phyloP scores from a whole-genome alignment of 2,888 invertebrate genomes.

The Cremastinae sp. region DNA sequence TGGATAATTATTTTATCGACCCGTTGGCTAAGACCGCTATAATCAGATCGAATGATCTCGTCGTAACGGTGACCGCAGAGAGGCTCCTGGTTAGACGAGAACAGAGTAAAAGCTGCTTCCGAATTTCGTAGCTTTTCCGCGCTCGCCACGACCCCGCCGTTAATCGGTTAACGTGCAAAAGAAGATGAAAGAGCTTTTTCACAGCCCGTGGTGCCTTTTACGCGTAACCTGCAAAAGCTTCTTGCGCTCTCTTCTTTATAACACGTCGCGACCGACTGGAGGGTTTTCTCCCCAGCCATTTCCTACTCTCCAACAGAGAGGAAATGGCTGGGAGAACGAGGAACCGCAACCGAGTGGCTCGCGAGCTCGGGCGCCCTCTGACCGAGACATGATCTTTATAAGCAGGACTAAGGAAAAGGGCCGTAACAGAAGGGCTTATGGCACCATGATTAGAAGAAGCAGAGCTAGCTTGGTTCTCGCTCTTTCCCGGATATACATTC shows the following conservation, averaged over 20 bases:
- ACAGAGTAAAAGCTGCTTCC: constrained; percentile 1
- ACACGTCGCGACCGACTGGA: background rate
- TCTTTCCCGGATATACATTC: constrained; percentile 38
- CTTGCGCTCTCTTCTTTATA: background rate
- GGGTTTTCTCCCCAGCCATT: background rate
- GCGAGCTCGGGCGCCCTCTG: constrained; percentile 12
- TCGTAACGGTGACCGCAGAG: constrained; percentile 10
- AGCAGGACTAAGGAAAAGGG: background rate
- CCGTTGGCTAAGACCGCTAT: background rate
- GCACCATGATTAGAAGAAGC: constrained; percentile 39
- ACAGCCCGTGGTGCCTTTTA: constrained; percentile 13
- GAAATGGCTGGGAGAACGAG: constrained; percentile 29
- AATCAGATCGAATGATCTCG: constrained; percentile 5
- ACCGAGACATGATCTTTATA: constrained; percentile 8
- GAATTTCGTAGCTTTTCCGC: constrained; percentile 13
- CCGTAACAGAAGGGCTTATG: constrained; percentile 22
- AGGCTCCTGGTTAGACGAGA: background rate
- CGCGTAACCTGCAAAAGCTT: constrained; percentile 11
- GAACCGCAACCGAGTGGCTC: constrained; percentile 28
- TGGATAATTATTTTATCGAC: constrained; percentile 6
- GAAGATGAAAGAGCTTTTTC: constrained; percentile 43
- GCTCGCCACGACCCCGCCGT: constrained; percentile 32
- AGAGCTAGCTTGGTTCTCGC: constrained; percentile 52
- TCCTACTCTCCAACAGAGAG: background rate
- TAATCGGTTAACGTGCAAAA: constrained; percentile 26